A percentile compares a stretch with the other conserved stretches of the same genome.
Evolutionary conservation across 2,113 vertebrate species (phyloP).

Genomic region (Pyxicephalus adspersus): DNA sequence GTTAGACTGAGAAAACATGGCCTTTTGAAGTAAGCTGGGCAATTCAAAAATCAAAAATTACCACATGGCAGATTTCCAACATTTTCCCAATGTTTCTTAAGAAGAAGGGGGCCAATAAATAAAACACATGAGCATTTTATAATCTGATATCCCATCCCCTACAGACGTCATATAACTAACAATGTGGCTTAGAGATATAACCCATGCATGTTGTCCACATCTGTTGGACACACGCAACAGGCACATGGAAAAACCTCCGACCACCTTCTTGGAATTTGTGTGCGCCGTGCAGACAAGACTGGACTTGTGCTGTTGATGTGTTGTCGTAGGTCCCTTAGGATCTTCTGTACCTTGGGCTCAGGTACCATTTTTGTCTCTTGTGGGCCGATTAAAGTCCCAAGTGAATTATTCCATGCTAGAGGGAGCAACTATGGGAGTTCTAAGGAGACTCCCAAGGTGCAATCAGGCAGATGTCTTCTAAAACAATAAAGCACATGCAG

Average conservation of each 20-base stretch:
- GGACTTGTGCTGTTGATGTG: conserved; percentile 51
- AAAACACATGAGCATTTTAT: no score
- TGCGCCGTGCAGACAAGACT: conserved; percentile 23
- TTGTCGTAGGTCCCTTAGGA: conserved; percentile 14
- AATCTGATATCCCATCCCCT: no score
- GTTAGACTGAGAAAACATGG: no score
- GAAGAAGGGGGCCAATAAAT: no score
- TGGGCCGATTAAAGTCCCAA: background rate
- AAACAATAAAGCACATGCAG: conserved; percentile 49
- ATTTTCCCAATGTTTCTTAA: no score
- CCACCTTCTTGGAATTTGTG: background rate
- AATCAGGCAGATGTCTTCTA: conserved; percentile 48
- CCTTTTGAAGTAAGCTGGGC: no score
- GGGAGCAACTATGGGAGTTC: background rate
- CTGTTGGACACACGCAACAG: background rate
- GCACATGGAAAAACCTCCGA: conserved; percentile 9
- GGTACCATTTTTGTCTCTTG: conserved; percentile 2
- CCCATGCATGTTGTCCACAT: background rate
- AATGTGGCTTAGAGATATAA: background rate
- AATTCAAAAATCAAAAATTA: no score
- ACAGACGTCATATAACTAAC: no score
- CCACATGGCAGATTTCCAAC: no score
- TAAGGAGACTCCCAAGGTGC: conserved; percentile 22
- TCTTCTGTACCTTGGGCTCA: background rate
- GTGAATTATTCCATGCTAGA: conserved; percentile 7